phyloP scores from a whole-genome alignment of 2,888 invertebrate species.

The Euspilapteryx auroguttella region DNA sequence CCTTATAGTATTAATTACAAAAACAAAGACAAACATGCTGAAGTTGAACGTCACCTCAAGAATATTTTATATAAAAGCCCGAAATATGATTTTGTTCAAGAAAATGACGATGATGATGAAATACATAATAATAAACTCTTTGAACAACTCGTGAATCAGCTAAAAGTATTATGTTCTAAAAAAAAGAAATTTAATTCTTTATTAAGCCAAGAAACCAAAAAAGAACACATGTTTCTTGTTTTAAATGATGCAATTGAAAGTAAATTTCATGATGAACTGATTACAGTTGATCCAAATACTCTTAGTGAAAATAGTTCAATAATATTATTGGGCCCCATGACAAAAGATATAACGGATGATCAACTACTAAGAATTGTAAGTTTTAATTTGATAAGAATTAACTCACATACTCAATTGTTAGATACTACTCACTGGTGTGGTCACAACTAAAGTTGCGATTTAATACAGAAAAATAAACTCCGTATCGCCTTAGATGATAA shows the following conservation, averaged over 20 bases:
- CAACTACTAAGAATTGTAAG: constrained; percentile 39
- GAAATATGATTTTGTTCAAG: constrained; percentile 13
- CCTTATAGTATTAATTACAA: constrained; percentile 15
- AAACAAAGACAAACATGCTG: constrained; percentile 21
- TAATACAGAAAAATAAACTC: too few species aligned
- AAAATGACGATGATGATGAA: constrained; percentile 18
- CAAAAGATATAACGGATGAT: constrained; percentile 24
- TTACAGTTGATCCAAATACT: constrained; percentile 41
- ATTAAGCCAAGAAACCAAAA: constrained; percentile 8
- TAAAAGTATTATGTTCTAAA: constrained; percentile 42
- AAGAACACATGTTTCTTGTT: constrained; percentile 40
- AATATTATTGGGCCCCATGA: constrained; percentile 40
- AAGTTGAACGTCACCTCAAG: constrained; percentile 29
- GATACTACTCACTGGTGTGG: not conserved
- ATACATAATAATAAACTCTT: constrained; percentile 36
- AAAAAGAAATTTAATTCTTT: constrained; percentile 14
- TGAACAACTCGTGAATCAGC: constrained; percentile 35
- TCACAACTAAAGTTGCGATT: not conserved
- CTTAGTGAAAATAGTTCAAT: constrained; percentile 38
- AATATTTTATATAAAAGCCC: constrained; percentile 24
- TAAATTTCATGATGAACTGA: constrained; percentile 18
- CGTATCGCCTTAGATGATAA: not conserved
- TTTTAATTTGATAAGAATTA: constrained; percentile 6
- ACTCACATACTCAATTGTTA: not conserved
- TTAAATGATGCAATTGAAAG: constrained; percentile 41